Evolutionary conservation across 2,888 invertebrate species (phyloP), one percentile per base, ranked within the genome.

Genomic region (Lymantria dispar): DNA sequence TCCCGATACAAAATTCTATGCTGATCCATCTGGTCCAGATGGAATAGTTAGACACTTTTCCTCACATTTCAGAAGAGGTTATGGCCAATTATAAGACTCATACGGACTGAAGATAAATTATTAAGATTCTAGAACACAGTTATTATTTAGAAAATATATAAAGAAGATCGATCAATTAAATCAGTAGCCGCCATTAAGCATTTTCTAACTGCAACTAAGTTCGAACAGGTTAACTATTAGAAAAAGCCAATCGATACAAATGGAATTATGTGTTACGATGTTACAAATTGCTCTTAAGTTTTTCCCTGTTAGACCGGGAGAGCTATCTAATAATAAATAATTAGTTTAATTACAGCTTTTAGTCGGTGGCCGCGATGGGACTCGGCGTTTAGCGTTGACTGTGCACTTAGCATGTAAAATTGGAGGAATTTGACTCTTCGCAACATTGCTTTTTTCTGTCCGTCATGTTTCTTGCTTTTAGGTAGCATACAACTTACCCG

Each of bases 271-370:
- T 72, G 75, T 70, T 71, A 68, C 72, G 71, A 76, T 70, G 77
- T 65, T 74, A 77, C 72, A 79, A 79, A 83, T 78, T 76, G 78
- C 79, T 72, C 62, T 65, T 70, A 65, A 74, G 70, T 80, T 88
- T 85, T 86, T 84, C 80, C 15, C 66, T 68, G 41, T 70, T 64
- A 60, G 65, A 64, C 67, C 68, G 71, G 70, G 81, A 82, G 83
- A 85, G 82, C 74, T 70, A 67, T 74, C 70, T 87, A 87, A 85
- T 87, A 86, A 83, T 83, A 76, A 84, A 83, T 86, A 87, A 89
- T 88, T 86, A 83, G 81, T 85, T 86, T 87, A 88, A 90, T 89
- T 88, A 80, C 74, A 62, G 84, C 85, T 85, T 87, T 87, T 81
- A 86, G 79, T 64, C 74, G 57, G 64, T 63, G 64, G 72, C 79